Conservation (phyloP, 2,113 vertebrate genomes). For the Platycercus adscitus region DNA sequence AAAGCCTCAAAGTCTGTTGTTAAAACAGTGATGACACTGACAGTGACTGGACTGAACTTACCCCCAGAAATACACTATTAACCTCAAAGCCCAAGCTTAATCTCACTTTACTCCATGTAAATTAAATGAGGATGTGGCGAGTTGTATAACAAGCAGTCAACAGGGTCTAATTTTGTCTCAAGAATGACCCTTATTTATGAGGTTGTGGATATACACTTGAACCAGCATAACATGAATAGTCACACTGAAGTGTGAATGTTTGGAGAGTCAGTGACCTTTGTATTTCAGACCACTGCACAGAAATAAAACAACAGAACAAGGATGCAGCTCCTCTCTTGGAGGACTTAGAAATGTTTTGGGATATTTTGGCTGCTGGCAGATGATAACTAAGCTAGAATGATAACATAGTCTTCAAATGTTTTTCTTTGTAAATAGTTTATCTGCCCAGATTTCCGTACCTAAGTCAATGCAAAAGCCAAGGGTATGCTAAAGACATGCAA, state of each 20-base stretch:
- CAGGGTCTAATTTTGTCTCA: neutral
- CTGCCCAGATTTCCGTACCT: neutral
- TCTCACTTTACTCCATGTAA: neutral
- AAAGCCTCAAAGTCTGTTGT: neutral
- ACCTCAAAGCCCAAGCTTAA: neutral
- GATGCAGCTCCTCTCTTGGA: neutral
- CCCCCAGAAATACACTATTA: neutral
- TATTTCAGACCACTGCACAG: neutral
- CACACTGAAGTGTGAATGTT: neutral
- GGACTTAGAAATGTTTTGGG: neutral
- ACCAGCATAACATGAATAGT: neutral
- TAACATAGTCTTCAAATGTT: neutral
- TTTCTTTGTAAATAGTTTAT: neutral
- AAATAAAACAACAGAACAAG: neutral
- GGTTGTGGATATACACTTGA: neutral
- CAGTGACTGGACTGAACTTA: neutral
- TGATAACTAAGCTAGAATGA: neutral
- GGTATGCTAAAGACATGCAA: neutral
- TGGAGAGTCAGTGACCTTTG: neutral
- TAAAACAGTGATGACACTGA: neutral
- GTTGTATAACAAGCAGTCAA: neutral
- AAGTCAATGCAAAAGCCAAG: neutral
- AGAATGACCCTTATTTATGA: neutral
- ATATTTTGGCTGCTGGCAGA: neutral
- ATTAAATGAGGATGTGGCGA: neutral